Evolutionary conservation across 2,888 invertebrate species (phyloP).

Genomic region (Subacronicta megacephala): DNA sequence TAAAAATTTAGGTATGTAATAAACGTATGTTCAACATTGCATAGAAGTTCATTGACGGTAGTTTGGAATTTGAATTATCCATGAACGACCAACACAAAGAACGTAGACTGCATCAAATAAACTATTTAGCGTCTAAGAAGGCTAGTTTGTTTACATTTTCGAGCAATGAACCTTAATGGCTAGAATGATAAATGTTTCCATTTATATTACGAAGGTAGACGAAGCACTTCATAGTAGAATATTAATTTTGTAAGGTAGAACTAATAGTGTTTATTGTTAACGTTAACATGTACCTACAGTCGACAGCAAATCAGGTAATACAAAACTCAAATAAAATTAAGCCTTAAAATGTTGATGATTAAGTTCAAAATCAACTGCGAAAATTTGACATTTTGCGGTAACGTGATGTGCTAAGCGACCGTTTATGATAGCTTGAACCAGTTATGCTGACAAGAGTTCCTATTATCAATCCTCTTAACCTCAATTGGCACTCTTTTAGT

Average conservation of each 20-base stretch:
- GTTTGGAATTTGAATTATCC: not conserved
- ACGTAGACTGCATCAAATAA: not conserved
- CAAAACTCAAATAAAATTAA: no score
- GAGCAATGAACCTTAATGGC: conserved; percentile 4
- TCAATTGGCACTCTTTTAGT: not conserved
- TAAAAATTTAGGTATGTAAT: no score
- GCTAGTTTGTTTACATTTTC: not conserved
- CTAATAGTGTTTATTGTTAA: not conserved
- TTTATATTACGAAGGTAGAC: not conserved
- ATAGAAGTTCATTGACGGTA: not conserved
- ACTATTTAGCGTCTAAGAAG: not conserved
- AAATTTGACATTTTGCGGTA: no score
- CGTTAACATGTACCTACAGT: no score
- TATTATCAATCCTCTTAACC: not conserved
- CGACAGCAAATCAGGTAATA: no score
- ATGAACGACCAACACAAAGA: not conserved
- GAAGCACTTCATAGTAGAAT: no score
- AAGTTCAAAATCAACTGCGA: no score
- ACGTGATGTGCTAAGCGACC: no score
- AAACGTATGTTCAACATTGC: no score
- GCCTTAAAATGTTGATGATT: no score
- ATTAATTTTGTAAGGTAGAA: no score
- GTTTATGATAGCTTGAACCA: not conserved
- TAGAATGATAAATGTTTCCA: not conserved
- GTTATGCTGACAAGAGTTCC: not conserved